Conservation (phyloP, 2,797 vertebrate species). For the Diplodus puntazzo region DNA sequence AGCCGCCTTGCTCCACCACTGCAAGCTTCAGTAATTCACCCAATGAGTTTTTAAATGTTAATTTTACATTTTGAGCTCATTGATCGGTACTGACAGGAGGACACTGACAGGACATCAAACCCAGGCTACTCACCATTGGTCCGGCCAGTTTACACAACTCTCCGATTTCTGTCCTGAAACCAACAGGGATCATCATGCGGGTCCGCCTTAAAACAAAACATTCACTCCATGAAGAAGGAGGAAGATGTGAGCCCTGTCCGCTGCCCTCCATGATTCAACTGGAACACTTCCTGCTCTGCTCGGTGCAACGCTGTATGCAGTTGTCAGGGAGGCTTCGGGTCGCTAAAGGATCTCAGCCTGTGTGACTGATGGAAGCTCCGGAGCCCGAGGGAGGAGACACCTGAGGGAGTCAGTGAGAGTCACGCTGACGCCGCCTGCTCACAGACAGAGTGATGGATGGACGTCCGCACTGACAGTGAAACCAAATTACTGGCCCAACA, state of each 20-base stretch:
- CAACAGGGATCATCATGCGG: constrained; percentile 59
- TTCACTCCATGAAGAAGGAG: not conserved
- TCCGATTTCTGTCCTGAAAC: constrained; percentile 69
- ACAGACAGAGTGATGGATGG: too few species aligned
- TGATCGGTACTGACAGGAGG: not conserved
- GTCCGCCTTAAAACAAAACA: constrained; percentile 14
- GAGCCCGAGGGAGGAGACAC: too few species aligned
- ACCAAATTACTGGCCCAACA: not conserved
- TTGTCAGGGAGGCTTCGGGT: not conserved
- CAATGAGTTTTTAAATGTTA: not conserved
- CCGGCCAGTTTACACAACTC: constrained; percentile 65
- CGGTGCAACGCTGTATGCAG: not conserved
- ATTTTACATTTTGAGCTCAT: not conserved
- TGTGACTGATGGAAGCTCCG: not conserved
- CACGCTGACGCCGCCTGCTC: too few species aligned
- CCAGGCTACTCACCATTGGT: constrained; percentile 78
- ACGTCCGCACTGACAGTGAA: not conserved
- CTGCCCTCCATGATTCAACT: constrained; percentile 36
- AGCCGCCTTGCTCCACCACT: too few species aligned
- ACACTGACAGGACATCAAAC: not conserved
- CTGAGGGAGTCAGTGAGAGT: too few species aligned
- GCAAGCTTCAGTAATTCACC: not conserved
- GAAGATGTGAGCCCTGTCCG: not conserved
- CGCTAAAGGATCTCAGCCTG: not conserved
- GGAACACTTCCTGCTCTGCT: not conserved